These are phyloP conservation scores for Vicugna pacos DNA, from an alignment of 2,113 vertebrate species.

Conservation along the genomic window DNA sequence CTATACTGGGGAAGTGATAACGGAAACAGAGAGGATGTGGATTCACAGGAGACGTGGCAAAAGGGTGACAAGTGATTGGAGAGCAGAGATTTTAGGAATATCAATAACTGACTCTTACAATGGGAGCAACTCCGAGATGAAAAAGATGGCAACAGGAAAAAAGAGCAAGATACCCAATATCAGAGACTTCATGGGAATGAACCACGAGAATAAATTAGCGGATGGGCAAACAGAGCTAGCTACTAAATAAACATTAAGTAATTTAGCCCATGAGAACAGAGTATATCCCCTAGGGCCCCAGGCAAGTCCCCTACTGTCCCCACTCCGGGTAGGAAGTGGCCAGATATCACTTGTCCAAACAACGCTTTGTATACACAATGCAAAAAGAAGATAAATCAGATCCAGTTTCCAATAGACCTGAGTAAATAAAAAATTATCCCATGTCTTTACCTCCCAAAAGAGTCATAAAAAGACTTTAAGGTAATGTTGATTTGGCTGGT, in stretches of 20 bases:
- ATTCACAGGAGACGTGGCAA: neutral
- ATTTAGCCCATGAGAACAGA: neutral
- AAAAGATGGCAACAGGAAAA: neutral
- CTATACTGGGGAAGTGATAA: neutral
- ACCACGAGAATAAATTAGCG: neutral
- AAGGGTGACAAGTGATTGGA: neutral
- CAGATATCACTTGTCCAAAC: neutral
- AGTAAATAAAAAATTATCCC: constrained; percentile 40
- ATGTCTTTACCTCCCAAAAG: neutral
- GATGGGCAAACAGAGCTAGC: neutral
- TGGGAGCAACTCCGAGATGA: neutral
- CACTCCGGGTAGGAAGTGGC: neutral
- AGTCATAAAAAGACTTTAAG: constrained; percentile 19
- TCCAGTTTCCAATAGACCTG: neutral
- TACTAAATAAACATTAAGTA: neutral
- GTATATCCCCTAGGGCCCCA: neutral
- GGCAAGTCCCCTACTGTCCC: neutral
- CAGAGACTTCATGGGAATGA: neutral
- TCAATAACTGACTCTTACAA: neutral
- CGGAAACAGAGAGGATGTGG: neutral
- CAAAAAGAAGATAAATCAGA: constrained; percentile 23
- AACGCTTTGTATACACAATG: neutral
- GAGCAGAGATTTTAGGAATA: neutral
- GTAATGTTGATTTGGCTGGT: neutral
- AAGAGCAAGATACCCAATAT: neutral